Base-by-base conservation (phyloP, 1,140 invertebrate genomes). In the Archivesica marissinica region DNA sequence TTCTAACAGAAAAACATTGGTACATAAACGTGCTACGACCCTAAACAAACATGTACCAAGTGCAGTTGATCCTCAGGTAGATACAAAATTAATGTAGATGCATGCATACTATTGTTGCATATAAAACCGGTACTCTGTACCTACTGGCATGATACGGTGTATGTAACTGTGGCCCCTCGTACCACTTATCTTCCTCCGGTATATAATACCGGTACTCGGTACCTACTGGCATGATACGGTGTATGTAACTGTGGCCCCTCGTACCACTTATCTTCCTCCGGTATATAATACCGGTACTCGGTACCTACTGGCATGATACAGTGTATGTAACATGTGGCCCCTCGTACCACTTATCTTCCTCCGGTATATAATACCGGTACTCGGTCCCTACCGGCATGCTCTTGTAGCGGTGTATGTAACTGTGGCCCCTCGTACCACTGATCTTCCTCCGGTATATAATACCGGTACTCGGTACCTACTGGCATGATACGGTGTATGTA, bases 301-400 rank as follows among this genome's bases (percentile, higher is more conserved):
- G 54, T 35, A 64, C 13, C 38, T 35, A 64, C 59, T 7, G 13
- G 59, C 59, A 64, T 64, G 59, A 13, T 35, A 20, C 15, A 13
- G 28, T 2, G 59, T 64, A 15, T 33, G 23, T 35, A 64, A 35
- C 23, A n/a, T 35, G 28, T 13, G 59, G 59, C 28, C 59, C 59
- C 13, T 6, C 15, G 38, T 17, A 64, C 59, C 59, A 64, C 59
- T 64, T 25, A 20, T 64, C 59, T 17, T 64, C 59, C 59, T 35
- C 30, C n/a, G 59, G 59, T 33, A 64, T 64, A 64, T 64, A 64
- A 35, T 64, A 64, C 23, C n/a, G n/a, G n/a, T n/a, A n/a, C n/a
- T n/a, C n/a, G n/a, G n/a, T n/a, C n/a, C n/a, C n/a, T n/a, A n/a
- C n/a, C n/a, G n/a, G n/a, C n/a, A n/a, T n/a, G n/a, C n/a, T n/a